Conservation (phyloP, 37 sponge, comb jelly and placozoan genomes). For the Mnemiopsis leidyi region DNA sequence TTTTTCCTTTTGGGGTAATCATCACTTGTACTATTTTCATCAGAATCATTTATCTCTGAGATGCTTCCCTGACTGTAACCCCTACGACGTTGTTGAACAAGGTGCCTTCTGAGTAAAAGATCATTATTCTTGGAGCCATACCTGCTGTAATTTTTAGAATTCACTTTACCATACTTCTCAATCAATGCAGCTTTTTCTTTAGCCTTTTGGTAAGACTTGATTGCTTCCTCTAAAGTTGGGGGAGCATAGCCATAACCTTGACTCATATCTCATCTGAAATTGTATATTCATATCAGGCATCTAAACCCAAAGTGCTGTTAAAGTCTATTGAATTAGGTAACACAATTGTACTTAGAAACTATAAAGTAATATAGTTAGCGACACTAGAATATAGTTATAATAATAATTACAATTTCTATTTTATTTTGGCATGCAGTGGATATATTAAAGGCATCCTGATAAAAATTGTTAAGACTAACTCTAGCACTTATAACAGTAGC, state of each 20-base stretch:
- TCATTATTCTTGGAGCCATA: background rate
- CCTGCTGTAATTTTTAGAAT: background rate
- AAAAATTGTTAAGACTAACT: too few relatives aligned
- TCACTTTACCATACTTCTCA: background rate
- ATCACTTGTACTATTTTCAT: background rate
- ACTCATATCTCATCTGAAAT: too few relatives aligned
- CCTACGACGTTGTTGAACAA: background rate
- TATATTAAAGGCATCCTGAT: too few relatives aligned
- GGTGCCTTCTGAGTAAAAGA: background rate
- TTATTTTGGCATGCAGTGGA: too few relatives aligned
- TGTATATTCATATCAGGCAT: too few relatives aligned
- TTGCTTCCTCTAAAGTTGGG: conserved; percentile 30
- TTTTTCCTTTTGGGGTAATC: background rate
- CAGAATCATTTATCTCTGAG: background rate
- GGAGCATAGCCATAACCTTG: conserved; percentile 57
- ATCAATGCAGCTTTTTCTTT: background rate
- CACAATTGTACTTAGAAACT: too few relatives aligned
- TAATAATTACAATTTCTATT: too few relatives aligned
- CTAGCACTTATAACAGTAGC: too few relatives aligned
- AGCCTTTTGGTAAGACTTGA: conserved; percentile 7
- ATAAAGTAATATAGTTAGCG: too few relatives aligned
- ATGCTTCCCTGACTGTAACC: background rate
- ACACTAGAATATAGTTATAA: too few relatives aligned
- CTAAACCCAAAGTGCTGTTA: too few relatives aligned
- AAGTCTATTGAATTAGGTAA: too few relatives aligned